phyloP scores from a whole-genome alignment of 1,140 invertebrate species.

The Caenorhabditis latens region DNA sequence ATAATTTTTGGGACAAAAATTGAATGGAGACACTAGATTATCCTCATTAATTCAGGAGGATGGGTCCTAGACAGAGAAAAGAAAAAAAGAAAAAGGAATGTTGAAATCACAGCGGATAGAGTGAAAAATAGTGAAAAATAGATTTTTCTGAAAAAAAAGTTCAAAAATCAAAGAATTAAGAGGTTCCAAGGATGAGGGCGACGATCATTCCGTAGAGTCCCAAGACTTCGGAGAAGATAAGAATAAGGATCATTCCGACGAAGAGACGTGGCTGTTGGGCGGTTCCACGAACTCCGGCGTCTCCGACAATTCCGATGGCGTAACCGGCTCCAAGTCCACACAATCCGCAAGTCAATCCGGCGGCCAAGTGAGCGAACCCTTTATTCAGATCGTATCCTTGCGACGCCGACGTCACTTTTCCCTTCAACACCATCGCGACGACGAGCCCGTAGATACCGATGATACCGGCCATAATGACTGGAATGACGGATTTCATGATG shows the following conservation, averaged over 20 bases:
- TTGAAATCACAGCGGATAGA: constrained; percentile 4
- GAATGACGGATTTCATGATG: constrained; percentile 99
- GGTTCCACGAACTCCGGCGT: constrained; percentile 89
- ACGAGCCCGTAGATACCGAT: constrained; percentile 78
- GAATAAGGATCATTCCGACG: constrained; percentile 99
- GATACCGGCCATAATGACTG: constrained; percentile 89
- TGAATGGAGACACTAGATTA: not conserved
- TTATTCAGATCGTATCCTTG: constrained; percentile 81
- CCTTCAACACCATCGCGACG: constrained; percentile 77
- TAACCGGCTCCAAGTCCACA: constrained; percentile 82
- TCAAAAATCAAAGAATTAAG: constrained; percentile 52
- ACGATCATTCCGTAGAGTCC: constrained; percentile 99
- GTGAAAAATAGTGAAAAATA: not conserved
- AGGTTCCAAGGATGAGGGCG: constrained; percentile 90
- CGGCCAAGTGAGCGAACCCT: constrained; percentile 96
- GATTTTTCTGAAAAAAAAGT: not conserved
- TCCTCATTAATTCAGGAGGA: constrained; percentile 17
- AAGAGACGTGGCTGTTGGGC: constrained; percentile 98
- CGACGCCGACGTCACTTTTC: constrained; percentile 75
- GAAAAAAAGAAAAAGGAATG: not conserved
- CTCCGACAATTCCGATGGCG: constrained; percentile 69
- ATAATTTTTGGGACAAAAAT: constrained; percentile 12
- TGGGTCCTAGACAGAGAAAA: not conserved
- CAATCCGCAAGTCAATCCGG: constrained; percentile 95
- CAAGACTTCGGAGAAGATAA: constrained; percentile 99